phyloP scores from a whole-genome alignment of 2,888 invertebrate genomes.

The Crepidodera aurea region DNA sequence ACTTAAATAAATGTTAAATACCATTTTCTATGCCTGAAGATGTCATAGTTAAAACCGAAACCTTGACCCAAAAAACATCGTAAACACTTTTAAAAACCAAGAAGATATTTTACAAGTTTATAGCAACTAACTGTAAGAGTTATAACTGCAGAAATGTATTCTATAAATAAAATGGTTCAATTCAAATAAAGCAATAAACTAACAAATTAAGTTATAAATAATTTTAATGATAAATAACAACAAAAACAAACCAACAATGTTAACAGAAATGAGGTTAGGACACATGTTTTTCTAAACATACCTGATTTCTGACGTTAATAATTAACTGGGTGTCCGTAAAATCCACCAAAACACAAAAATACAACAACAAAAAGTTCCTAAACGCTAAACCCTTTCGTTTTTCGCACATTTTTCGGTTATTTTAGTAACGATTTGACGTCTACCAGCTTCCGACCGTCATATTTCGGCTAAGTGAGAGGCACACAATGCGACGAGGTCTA shows the following conservation, averaged over 20 bases:
- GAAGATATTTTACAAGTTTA: too few relatives aligned
- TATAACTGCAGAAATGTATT: too few relatives aligned
- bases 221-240: constrained; percentile 22
- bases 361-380: constrained; percentile 36
- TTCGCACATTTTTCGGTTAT: constrained; percentile 36
- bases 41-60: too few relatives aligned
- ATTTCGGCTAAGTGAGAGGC: constrained; percentile 46
- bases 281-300: constrained; percentile 46
- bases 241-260: constrained; percentile 32
- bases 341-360: constrained; percentile 46
- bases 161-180: too few relatives aligned
- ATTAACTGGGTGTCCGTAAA: constrained; percentile 53
- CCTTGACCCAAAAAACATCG: too few relatives aligned
- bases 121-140: too few relatives aligned
- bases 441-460: constrained; percentile 39
- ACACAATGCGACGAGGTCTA: constrained; percentile 44
- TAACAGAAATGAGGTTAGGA: constrained; percentile 43
- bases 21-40: too few relatives aligned
- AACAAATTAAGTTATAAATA: background rate
- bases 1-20: too few relatives aligned
- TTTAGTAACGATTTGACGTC: constrained; percentile 39
- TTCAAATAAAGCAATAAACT: too few relatives aligned
- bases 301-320: constrained; percentile 60
- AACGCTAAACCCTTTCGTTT: constrained; percentile 38
- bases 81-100: too few relatives aligned